Evolutionary conservation across 2,888 invertebrate species (phyloP), one percentile per base, ranked within the genome.

Genomic region (Pterostichus madidus): DNA sequence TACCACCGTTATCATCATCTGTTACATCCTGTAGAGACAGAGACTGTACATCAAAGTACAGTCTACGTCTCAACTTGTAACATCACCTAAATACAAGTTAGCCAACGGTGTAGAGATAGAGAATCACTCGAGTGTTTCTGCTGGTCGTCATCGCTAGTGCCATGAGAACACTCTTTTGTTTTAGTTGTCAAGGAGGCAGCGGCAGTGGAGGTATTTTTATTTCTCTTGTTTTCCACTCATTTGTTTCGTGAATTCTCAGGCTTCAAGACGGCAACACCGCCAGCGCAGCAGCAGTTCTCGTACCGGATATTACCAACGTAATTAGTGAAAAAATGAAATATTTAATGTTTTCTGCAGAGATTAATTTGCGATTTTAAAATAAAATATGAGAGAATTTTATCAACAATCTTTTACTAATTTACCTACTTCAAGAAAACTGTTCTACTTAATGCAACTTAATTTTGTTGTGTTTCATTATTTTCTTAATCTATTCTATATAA

Each of bases 171-270:
- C 5, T 64, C 64, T 64, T 64, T 64, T 64, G 64, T 64, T 64
- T 64, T 32, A 32, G 13, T 13, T n/a, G 52, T 13, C 39, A 39
- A 0, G 13, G 52, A 52, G 52, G 52, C 52, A 15, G n/a, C 52
- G 32, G 32, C n/a, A 35, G 61, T 10, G 64, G 64, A 35, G n/a
- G 35, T 35, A 13, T 64, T 64, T 64, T 64, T 64, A 64, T 39
- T 39, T 64, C 39, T n/a, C 64, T 64, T 39, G 64, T 64, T 64
- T 64, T 64, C 64, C 64, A 32, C 64, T 13, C 64, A 64, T 64
- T 64, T 64, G 64, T 64, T 64, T 64, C 64, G n/a, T 52, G 35
- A 64, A 35, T 64, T 64, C 64, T 64, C 64, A 64, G 64, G 64
- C 64, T 64, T n/a, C 5, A 32, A 64, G 31, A 6, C 13, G 64